Evolutionary conservation across 2,888 invertebrate species (phyloP), one percentile per base, ranked within the genome.

Genomic region (Dicyrtomina minuta): DNA sequence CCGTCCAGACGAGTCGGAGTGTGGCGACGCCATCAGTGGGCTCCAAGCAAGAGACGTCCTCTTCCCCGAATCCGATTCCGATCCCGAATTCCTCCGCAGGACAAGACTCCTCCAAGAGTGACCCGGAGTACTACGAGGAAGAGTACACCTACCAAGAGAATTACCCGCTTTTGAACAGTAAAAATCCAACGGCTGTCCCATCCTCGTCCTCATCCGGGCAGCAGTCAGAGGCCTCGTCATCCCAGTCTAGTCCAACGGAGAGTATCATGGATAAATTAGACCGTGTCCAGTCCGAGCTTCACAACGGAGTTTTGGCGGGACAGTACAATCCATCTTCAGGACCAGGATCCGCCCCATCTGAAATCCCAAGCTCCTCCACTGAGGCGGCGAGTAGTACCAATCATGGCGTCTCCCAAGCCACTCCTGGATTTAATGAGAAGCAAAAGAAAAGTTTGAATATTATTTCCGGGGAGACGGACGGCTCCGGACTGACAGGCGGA

Each of bases 221-320:
- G n/a, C n/a, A n/a, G n/a, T n/a, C n/a, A n/a, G n/a, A n/a, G n/a
- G n/a, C n/a, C n/a, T n/a, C n/a, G n/a, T n/a, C n/a, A n/a, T n/a
- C n/a, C n/a, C n/a, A n/a, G n/a, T n/a, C n/a, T n/a, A n/a, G n/a
- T n/a, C 79, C 70, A 8, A 92, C 92, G 1, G 92, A 92, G 83
- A 92, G 91, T 79, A 89, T 92, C 58, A 92, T 90, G 75, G 93
- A 93, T 79, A 92, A 92, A 81, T 83, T 93, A 74, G 92, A 93
- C 80, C 85, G 90, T 65, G 91, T 91, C 13, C 92, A 92, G 79
- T 92, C 92, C 0, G 92, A 92, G 80, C 81, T 93, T 27, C 91
- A 91, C 0, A 90, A 89, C 79, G 89, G 89, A 66, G 86, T 92
- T 60, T 82, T 92, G 26, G 87, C 88, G 2, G 89, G 89, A 64